Conservation (phyloP, 2,797 vertebrate species). For the Hoplostethus atlanticus region DNA sequence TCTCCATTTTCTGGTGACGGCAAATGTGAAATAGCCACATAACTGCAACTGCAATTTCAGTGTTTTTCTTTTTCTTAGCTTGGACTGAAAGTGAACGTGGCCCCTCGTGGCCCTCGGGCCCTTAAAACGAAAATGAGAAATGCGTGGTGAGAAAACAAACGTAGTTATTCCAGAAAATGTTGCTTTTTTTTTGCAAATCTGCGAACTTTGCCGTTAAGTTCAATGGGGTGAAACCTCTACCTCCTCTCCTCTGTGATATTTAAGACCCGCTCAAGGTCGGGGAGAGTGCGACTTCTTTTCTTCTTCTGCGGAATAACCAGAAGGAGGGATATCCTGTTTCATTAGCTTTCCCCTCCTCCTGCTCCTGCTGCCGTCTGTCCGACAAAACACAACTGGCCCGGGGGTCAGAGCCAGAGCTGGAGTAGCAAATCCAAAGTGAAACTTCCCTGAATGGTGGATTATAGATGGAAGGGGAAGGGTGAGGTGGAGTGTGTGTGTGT, state of each 20-base stretch:
- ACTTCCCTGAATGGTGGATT: slow-evolving; percentile 43
- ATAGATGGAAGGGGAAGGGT: slow-evolving; percentile 54
- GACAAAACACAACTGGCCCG: slow-evolving; percentile 56
- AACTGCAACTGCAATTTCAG: background rate
- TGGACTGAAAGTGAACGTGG: no score
- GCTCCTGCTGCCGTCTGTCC: slow-evolving; percentile 45
- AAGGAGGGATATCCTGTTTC: slow-evolving; percentile 68
- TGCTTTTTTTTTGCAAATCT: no score
- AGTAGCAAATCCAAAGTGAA: slow-evolving; percentile 57
- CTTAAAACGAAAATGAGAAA: no score
- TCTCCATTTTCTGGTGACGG: background rate
- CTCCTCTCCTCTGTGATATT: slow-evolving; percentile 11
- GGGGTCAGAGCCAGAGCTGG: slow-evolving; percentile 60
- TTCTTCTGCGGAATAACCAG: slow-evolving; percentile 53
- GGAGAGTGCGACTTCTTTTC: slow-evolving; percentile 28
- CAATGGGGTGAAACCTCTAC: slow-evolving; percentile 33
- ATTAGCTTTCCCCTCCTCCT: slow-evolving; percentile 72
- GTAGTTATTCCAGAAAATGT: no score
- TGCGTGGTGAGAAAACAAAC: no score
- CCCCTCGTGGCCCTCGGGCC: no score
- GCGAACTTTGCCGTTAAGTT: background rate
- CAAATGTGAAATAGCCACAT: background rate
- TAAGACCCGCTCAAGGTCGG: slow-evolving; percentile 61
- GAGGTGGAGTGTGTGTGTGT: slow-evolving; percentile 22
- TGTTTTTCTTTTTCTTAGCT: background rate